These are phyloP conservation scores for Monomorium pharaonis DNA, from an alignment of 1,140 invertebrate species.

Conservation along the genomic window DNA sequence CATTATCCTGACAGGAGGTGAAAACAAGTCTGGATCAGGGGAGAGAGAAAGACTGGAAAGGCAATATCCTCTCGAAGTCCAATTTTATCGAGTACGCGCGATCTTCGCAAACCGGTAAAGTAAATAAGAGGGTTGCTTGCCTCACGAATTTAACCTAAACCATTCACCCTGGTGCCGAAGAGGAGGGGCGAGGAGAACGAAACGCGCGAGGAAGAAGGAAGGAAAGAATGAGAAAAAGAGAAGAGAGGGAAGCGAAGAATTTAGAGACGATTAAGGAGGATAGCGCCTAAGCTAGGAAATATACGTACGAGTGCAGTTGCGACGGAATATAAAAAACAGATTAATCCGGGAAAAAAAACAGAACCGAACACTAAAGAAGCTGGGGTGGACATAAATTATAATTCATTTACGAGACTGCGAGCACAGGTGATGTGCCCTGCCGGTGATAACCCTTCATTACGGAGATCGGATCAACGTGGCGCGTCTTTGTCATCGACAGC, in stretches of 20 bases:
- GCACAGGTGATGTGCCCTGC: background rate
- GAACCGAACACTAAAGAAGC: background rate
- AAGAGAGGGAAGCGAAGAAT: conserved; percentile 54
- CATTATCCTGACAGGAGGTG: conserved; percentile 37
- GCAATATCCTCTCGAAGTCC: conserved; percentile 71
- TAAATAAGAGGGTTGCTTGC: conserved; percentile 80
- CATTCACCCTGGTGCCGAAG: conserved; percentile 73
- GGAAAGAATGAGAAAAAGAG: conserved; percentile 29
- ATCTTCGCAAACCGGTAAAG: conserved; percentile 78
- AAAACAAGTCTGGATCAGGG: conserved; percentile 27
- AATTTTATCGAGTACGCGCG: conserved; percentile 77
- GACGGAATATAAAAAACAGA: conserved; percentile 21
- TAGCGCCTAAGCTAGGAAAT: background rate
- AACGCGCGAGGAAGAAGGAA: conserved; percentile 28
- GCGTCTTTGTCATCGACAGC: conserved; percentile 48
- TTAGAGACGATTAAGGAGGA: too few relatives aligned
- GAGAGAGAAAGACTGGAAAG: conserved; percentile 12
- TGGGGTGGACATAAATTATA: background rate
- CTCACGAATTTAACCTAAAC: conserved; percentile 81
- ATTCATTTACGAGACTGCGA: conserved; percentile 9
- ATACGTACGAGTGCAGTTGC: background rate
- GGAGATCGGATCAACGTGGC: background rate
- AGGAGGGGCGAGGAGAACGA: conserved; percentile 54
- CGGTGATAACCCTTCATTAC: background rate
- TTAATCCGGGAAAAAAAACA: background rate